phyloP scores from a whole-genome alignment of 2,113 vertebrate species.

The Hippocampus comes region DNA sequence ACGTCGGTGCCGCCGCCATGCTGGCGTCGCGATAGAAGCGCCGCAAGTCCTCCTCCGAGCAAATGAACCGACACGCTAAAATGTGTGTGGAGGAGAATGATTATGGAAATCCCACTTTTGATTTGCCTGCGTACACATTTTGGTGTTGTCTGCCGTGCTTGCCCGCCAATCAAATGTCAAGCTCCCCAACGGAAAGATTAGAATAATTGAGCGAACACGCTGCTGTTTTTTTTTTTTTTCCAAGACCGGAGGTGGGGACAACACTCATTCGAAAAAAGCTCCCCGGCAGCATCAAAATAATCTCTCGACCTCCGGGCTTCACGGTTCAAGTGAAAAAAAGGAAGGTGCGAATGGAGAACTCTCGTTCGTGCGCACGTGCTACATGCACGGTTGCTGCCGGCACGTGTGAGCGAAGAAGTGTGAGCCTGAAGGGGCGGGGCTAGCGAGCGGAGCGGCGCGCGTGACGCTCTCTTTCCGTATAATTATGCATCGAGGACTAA shows the following conservation, averaged over 20 bases:
- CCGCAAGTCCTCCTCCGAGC: no score
- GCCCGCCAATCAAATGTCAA: neutral
- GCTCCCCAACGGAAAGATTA: no score
- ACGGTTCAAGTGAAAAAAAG: slow-evolving; percentile 55
- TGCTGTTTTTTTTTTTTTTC: slow-evolving; percentile 37
- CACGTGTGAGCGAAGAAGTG: slow-evolving; percentile 28
- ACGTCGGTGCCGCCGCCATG: no score
- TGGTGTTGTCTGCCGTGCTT: no score
- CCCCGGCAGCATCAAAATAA: slow-evolving; percentile 58
- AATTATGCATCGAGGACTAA: slow-evolving; percentile 46
- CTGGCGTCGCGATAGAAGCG: no score
- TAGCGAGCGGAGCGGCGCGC: slow-evolving; percentile 43
- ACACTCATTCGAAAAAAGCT: slow-evolving; percentile 43
- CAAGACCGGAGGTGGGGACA: no score
- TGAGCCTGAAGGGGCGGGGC: slow-evolving; percentile 16
- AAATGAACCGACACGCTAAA: no score
- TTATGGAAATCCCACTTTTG: no score
- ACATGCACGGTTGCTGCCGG: slow-evolving; percentile 13
- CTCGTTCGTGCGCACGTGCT: slow-evolving; percentile 18
- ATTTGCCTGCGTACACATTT: no score
- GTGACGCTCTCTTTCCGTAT: slow-evolving; percentile 52
- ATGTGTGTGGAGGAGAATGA: no score
- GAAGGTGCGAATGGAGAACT: slow-evolving; percentile 23
- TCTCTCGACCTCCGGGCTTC: slow-evolving; percentile 61
- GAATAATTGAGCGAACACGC: neutral